Percentiles rank a stretch among this genome's conserved stretches.
These are phyloP conservation scores for Urocyon cinereoargenteus DNA, from an alignment of 2,797 vertebrate genomes.

Conservation along the genomic window DNA sequence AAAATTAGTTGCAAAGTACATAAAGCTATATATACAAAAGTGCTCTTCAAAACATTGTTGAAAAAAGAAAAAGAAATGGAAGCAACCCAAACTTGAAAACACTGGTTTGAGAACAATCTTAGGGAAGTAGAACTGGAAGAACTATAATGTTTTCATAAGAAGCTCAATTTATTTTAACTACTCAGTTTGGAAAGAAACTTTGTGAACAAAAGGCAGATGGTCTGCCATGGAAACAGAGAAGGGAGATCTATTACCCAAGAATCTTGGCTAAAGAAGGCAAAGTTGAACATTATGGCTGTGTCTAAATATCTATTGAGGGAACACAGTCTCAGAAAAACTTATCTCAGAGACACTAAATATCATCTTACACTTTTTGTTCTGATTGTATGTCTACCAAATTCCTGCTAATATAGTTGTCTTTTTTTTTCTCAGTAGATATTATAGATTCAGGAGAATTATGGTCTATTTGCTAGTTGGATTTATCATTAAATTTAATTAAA, in stretches of 20 bases:
- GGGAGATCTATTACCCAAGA: neutral
- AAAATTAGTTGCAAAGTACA: slow-evolving; percentile 40
- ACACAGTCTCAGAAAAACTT: neutral
- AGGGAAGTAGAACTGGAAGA: neutral
- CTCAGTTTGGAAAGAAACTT: slow-evolving; percentile 34
- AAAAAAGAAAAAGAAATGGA: slow-evolving; percentile 1
- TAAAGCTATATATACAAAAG: neutral
- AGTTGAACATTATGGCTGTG: neutral
- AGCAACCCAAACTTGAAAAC: slow-evolving; percentile 18
- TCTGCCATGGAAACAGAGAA: slow-evolving; percentile 59
- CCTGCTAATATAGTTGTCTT: neutral
- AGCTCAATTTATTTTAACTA: slow-evolving; percentile 56
- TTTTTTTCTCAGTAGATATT: neutral
- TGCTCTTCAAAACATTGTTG: neutral
- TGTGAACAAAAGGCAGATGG: slow-evolving; percentile 63
- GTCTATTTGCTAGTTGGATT: neutral
- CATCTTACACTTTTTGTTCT: neutral
- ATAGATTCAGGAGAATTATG: neutral
- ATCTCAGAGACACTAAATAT: neutral
- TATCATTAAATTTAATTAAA: slow-evolving; percentile 29
- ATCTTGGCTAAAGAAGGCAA: slow-evolving; percentile 36
- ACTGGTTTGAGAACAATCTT: slow-evolving; percentile 2
- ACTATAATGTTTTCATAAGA: slow-evolving; percentile 37
- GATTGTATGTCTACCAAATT: neutral
- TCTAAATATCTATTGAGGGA: neutral